A percentile compares a stretch with the other conserved stretches of the same genome.
Evolutionary conservation across 2,888 invertebrate species (phyloP).

Genomic region (Caenorhabditis auriculariae): DNA sequence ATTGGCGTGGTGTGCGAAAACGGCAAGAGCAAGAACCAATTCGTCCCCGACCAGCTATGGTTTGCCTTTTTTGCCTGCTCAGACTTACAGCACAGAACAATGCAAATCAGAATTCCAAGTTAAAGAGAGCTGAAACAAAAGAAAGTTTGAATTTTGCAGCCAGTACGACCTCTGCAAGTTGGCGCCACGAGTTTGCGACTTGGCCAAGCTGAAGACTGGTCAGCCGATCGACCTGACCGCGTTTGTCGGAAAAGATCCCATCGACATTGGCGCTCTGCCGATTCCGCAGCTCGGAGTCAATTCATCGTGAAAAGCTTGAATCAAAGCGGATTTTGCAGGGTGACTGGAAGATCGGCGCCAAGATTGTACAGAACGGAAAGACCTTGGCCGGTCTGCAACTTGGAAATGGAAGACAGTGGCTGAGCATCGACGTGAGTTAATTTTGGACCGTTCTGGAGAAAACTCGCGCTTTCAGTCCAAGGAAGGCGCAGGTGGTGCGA

Average conservation of each 20-base stretch:
- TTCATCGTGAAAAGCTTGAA: background rate
- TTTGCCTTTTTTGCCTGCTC: no score
- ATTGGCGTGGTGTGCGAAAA: conserved; percentile 55
- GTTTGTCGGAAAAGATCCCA: conserved; percentile 35
- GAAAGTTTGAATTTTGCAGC: conserved; percentile 29
- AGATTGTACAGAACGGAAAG: conserved; percentile 30
- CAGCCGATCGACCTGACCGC: conserved; percentile 34
- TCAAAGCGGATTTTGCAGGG: conserved; percentile 15
- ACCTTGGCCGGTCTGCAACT: conserved; percentile 37
- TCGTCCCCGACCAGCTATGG: conserved; percentile 57
- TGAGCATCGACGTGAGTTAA: conserved; percentile 29
- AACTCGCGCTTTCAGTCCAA: conserved; percentile 14
- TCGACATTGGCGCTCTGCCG: conserved; percentile 47
- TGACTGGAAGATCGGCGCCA: conserved; percentile 42
- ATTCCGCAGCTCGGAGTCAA: conserved; percentile 43
- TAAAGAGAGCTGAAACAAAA: background rate
- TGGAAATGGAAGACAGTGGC: conserved; percentile 38
- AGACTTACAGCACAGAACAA: no score
- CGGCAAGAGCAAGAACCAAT: conserved; percentile 51
- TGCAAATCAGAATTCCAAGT: background rate
- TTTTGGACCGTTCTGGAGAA: background rate
- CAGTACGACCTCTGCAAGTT: conserved; percentile 39
- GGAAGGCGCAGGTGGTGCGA: conserved; percentile 13
- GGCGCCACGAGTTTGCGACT: conserved; percentile 32
- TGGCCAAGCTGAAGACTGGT: conserved; percentile 26